These are phyloP conservation scores for Melieria crassipennis DNA, from an alignment of 2,888 invertebrate genomes.

Conservation along the genomic window DNA sequence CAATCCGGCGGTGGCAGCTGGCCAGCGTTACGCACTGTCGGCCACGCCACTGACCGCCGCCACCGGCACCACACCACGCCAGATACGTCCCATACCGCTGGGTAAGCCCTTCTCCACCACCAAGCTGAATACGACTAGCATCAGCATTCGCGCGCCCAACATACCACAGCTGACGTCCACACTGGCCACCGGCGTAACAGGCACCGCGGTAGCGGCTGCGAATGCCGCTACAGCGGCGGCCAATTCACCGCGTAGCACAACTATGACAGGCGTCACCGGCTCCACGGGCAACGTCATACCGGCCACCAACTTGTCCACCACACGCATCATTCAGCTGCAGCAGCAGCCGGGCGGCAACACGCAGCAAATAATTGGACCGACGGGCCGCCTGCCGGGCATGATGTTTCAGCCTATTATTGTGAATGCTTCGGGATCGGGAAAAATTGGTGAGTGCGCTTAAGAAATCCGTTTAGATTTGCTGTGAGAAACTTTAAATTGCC, in stretches of 20 bases:
- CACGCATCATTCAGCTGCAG: slow-evolving; percentile 65
- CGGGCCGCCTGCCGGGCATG: slow-evolving; percentile 59
- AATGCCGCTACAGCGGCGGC: slow-evolving; percentile 48
- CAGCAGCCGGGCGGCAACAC: slow-evolving; percentile 59
- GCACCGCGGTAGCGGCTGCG: slow-evolving; percentile 43
- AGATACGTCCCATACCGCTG: slow-evolving; percentile 63
- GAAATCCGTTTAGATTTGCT: background rate
- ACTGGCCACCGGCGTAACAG: slow-evolving; percentile 44
- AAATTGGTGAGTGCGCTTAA: slow-evolving; percentile 56
- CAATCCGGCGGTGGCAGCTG: slow-evolving; percentile 51
- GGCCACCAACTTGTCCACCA: slow-evolving; percentile 58
- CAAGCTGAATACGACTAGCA: slow-evolving; percentile 63
- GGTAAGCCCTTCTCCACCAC: slow-evolving; percentile 60
- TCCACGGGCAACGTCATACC: slow-evolving; percentile 53
- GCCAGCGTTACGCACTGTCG: slow-evolving; percentile 59
- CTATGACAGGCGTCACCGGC: slow-evolving; percentile 46
- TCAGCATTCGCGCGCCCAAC: slow-evolving; percentile 64
- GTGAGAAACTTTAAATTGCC: background rate
- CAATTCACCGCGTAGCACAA: slow-evolving; percentile 43
- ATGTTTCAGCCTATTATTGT: slow-evolving; percentile 65
- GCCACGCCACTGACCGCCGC: slow-evolving; percentile 53
- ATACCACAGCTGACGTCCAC: slow-evolving; percentile 57
- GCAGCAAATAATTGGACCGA: slow-evolving; percentile 61
- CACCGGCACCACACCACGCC: slow-evolving; percentile 56
- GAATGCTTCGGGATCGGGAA: slow-evolving; percentile 56